Evolutionary conservation across 2,797 vertebrate genomes (phyloP).

Genomic region (Esox masquinongy): DNA sequence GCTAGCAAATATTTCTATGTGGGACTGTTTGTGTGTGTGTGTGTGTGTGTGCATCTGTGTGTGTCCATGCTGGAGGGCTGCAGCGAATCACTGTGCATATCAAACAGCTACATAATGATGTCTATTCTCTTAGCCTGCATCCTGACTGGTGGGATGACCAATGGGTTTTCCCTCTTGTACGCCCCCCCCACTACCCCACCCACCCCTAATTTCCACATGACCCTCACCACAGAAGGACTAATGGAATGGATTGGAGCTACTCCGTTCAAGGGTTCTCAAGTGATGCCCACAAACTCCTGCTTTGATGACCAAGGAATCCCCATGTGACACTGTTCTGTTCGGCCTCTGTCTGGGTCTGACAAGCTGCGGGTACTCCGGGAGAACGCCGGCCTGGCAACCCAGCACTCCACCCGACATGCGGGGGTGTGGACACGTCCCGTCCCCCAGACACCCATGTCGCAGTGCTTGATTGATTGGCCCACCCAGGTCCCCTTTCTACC

Average conservation of each 20-base stretch:
- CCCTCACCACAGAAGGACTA: no score
- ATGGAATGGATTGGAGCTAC: neutral
- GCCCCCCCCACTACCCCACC: neutral
- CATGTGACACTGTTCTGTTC: neutral
- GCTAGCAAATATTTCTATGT: constrained; percentile 69
- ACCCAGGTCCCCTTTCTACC: neutral
- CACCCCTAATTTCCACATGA: no score
- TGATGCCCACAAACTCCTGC: neutral
- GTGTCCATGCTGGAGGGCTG: constrained; percentile 21
- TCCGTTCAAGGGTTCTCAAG: neutral
- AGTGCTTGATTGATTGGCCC: neutral
- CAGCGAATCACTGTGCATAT: constrained; percentile 70
- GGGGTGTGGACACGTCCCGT: neutral
- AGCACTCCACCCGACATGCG: neutral
- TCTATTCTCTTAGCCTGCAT: constrained; percentile 52
- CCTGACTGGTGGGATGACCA: constrained; percentile 59
- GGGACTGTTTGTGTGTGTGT: constrained; percentile 19
- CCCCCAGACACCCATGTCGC: neutral
- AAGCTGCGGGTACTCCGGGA: neutral
- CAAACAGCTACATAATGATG: constrained; percentile 77
- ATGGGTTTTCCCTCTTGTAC: constrained; percentile 34
- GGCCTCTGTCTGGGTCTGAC: neutral
- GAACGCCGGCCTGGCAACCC: neutral
- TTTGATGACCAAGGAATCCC: neutral
- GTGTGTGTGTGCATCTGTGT: constrained; percentile 27